Conservation (phyloP, 2,113 vertebrate genomes). For the Brachypodius melanocephalos region DNA sequence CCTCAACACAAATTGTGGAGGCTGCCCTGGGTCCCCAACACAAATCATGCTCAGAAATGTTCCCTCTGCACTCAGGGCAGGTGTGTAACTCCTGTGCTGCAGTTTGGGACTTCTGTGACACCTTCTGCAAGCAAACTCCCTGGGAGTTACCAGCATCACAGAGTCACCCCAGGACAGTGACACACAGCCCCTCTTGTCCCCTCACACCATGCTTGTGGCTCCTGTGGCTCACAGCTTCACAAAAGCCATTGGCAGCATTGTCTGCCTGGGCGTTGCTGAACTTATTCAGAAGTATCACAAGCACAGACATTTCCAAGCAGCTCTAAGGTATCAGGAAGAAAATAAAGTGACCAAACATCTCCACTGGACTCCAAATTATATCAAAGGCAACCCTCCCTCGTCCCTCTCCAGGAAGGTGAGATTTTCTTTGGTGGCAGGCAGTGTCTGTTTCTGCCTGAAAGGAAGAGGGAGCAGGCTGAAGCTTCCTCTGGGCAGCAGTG, state of each 20-base stretch:
- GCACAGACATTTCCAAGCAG: not conserved
- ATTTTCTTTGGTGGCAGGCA: not conserved
- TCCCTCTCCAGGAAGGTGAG: not conserved
- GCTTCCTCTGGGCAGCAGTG: not conserved
- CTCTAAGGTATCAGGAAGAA: not conserved
- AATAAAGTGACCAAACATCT: not conserved
- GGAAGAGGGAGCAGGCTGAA: not conserved
- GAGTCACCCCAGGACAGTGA: not conserved
- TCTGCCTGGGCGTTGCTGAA: not conserved
- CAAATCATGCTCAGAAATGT: accelerated
- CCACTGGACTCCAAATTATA: not conserved
- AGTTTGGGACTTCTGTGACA: not conserved
- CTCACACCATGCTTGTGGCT: not conserved
- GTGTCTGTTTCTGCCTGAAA: not conserved
- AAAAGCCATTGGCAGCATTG: not conserved
- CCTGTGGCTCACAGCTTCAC: not conserved
- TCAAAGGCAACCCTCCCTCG: not conserved
- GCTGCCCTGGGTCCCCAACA: not conserved
- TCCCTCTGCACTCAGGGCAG: not conserved
- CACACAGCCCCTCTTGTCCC: not conserved
- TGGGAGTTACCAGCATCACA: not conserved
- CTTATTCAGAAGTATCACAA: not conserved
- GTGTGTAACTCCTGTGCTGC: accelerated
- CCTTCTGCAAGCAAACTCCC: not conserved
- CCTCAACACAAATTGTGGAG: no score